Percentiles rank a stretch among this genome's conserved stretches.
These are phyloP conservation scores for Drosophila hawaiiensis DNA, from an alignment of 2,888 invertebrate genomes.

Conservation along the genomic window DNA sequence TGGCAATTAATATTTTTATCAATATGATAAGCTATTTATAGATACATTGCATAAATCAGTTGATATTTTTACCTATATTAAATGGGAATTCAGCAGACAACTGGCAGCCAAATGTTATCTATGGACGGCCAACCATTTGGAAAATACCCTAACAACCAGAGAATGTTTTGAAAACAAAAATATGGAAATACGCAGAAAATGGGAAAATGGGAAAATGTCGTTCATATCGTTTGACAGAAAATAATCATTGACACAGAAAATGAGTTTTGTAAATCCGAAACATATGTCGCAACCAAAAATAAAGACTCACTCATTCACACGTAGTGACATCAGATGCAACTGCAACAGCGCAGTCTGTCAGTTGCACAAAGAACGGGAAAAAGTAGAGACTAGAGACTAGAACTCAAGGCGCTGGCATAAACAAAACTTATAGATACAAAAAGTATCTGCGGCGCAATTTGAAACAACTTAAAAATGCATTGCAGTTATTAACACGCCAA, in stretches of 20 bases:
- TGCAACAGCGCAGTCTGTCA: slow-evolving; percentile 19
- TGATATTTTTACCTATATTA: slow-evolving; percentile 11
- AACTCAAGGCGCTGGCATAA: slow-evolving; percentile 30
- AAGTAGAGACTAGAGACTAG: not conserved
- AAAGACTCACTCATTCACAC: slow-evolving; percentile 47
- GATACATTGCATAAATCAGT: slow-evolving; percentile 19
- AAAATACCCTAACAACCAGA: slow-evolving; percentile 4
- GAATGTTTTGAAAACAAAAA: slow-evolving; percentile 6
- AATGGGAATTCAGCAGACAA: slow-evolving; percentile 39
- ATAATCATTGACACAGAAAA: slow-evolving; percentile 66
- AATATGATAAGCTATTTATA: slow-evolving; percentile 49
- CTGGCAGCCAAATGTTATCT: slow-evolving; percentile 43
- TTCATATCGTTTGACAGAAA: slow-evolving; percentile 30
- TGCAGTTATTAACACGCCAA: slow-evolving; percentile 70
- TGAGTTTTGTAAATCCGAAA: slow-evolving; percentile 62
- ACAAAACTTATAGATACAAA: slow-evolving; percentile 65
- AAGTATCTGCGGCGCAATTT: slow-evolving; percentile 65
- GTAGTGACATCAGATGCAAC: slow-evolving; percentile 15
- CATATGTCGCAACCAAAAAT: slow-evolving; percentile 69
- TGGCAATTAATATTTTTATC: slow-evolving; percentile 45
- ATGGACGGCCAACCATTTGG: not conserved
- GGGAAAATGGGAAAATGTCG: slow-evolving; percentile 47
- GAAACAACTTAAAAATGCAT: slow-evolving; percentile 54
- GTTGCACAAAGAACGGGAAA: slow-evolving; percentile 17
- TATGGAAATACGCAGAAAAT: slow-evolving; percentile 44